Evolutionary conservation across 1,140 invertebrate genomes (phyloP), one percentile per base, ranked within the genome.

Genomic region (Caerostris extrusa): DNA sequence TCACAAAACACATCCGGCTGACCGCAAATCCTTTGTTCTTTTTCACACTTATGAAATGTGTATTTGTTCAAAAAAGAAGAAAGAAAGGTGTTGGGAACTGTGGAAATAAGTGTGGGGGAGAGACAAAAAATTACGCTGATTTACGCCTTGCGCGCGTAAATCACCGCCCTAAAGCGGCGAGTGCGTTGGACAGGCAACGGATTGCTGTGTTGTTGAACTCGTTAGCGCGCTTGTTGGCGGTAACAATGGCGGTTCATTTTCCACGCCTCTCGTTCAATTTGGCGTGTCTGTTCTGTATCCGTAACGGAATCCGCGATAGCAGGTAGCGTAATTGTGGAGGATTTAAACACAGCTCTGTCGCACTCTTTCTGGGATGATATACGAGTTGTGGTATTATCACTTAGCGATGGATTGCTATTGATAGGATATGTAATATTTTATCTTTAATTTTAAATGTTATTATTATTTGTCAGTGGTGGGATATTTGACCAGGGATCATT

Each of bases 181-280:
- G n/a, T 71, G 17, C 67, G 5, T 19, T 8, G 19, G 67, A 71
- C 67, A 34, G 7, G 69, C 69, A 61, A 67, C 61, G 14, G 17
- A 64, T 3, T 5, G 50, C 19, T 50, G 69, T 77, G n/a, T 77
- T 34, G 34, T 77, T 77, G 69, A 77, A 77, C 69, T 77, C 69
- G 69, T 77, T 77, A 77, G 69, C 19, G 19, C 50, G 69, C 8
- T 77, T 77, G 69, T 77, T 67, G 61, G 14, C 12, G 61, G 61
- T 34, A 77, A 77, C 69, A 77, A 77, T 77, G 50, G 34, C 50
- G 19, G 69, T 12, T 77, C 69, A 77, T 77, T 77, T 77, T 77
- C 34, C 10, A 53, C 19, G 19, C 8, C 19, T 77, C 69, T 53
- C 50, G 69, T 8, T 77, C 69, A 50, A 3, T 7, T 77, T 50